Evolutionary conservation across 2,113 vertebrate genomes (phyloP).

Genomic region (Turdus rufiventris): DNA sequence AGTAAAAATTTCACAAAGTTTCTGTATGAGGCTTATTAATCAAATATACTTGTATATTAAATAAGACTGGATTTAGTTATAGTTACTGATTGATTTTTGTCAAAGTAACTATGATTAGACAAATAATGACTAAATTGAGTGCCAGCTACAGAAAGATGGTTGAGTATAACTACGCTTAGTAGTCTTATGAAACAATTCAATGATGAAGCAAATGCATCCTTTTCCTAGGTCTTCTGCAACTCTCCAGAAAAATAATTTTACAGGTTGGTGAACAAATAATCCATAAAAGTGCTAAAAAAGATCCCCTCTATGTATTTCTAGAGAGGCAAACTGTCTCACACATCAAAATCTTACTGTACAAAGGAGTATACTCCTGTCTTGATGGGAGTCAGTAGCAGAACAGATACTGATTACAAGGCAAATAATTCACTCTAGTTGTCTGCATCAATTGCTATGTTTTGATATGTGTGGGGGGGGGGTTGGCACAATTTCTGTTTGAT

Average conservation of each 20-base stretch:
- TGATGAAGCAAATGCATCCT: neutral
- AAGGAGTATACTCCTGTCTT: neutral
- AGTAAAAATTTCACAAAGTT: neutral
- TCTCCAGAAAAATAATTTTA: neutral
- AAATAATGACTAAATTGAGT: neutral
- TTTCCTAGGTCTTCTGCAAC: neutral
- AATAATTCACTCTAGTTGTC: neutral
- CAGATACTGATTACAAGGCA: neutral
- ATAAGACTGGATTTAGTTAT: neutral
- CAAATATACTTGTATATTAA: neutral
- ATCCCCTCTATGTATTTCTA: accelerated
- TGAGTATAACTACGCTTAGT: neutral
- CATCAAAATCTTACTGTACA: neutral
- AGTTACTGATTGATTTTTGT: neutral
- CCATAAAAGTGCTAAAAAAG: neutral
- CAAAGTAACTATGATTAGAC: too few relatives aligned
- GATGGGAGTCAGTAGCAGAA: neutral
- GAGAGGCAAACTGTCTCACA: neutral
- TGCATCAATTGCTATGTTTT: neutral
- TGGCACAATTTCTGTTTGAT: neutral
- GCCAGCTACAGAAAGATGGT: neutral
- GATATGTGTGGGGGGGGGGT: neutral
- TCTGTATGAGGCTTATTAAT: neutral
- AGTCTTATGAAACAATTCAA: neutral
- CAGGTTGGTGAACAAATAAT: neutral